These are phyloP conservation scores for Conchocele bisecta DNA, from an alignment of 2,888 invertebrate species.

Conservation along the genomic window DNA sequence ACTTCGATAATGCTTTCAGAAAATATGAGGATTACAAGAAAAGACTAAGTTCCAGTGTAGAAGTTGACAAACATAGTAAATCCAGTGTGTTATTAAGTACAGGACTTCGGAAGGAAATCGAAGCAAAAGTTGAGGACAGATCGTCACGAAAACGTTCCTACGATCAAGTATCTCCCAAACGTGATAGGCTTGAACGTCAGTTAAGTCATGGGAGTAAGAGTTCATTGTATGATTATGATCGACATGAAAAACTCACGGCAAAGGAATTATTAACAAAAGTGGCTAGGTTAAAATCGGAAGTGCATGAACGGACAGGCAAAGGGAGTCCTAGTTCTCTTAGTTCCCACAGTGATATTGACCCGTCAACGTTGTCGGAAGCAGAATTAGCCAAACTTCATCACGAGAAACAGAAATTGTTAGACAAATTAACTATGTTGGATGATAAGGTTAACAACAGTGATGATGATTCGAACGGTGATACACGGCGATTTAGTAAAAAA, in stretches of 20 bases:
- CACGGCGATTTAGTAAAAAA: conserved; percentile 62
- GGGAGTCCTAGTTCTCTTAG: conserved; percentile 73
- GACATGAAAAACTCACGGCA: conserved; percentile 47
- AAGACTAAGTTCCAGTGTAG: conserved; percentile 51
- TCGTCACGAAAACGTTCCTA: conserved; percentile 71
- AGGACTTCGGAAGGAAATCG: conserved; percentile 62
- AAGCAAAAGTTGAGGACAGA: conserved; percentile 65
- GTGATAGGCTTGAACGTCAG: conserved; percentile 60
- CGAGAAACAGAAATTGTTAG: conserved; percentile 79
- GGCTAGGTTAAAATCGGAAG: conserved; percentile 52
- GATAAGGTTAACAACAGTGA: conserved; percentile 75
- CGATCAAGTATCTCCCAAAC: conserved; percentile 66
- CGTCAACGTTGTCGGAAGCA: conserved; percentile 84
- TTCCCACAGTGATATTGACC: conserved; percentile 83
- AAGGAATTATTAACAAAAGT: conserved; percentile 52
- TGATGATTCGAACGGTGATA: conserved; percentile 57
- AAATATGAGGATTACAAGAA: conserved; percentile 62
- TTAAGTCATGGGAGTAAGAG: conserved; percentile 59
- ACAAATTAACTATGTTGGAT: conserved; percentile 79
- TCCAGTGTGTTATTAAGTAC: conserved; percentile 45
- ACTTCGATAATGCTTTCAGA: conserved; percentile 61
- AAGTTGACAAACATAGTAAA: conserved; percentile 52
- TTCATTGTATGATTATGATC: conserved; percentile 48
- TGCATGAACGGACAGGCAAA: conserved; percentile 57
- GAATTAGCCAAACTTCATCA: conserved; percentile 77